Percentiles rank a stretch among this genome's conserved stretches.
Evolutionary conservation across 1,140 invertebrate species (phyloP).

Genomic region (Lordiphosa mommai): DNA sequence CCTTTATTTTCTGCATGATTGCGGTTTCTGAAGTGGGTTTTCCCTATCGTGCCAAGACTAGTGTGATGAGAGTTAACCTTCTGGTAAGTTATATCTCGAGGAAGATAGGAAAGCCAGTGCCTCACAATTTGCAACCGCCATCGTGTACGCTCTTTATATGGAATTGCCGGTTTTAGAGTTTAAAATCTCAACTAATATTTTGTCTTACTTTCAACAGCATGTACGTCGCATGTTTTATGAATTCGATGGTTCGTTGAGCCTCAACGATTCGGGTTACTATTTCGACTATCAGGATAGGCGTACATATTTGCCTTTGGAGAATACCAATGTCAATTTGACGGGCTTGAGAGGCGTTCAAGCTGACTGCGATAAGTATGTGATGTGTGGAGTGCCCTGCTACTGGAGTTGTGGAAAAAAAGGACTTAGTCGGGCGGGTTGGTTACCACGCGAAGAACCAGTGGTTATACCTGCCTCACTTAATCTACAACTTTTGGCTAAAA

Average conservation of each 20-base stretch:
- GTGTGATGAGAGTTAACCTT: constrained; percentile 85
- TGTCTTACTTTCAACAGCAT: constrained; percentile 79
- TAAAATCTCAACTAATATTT: background rate
- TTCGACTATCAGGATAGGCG: constrained; percentile 86
- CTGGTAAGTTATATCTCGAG: too few species aligned
- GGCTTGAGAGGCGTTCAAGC: constrained; percentile 82
- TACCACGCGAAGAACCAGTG: constrained; percentile 27
- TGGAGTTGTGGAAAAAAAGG: constrained; percentile 26
- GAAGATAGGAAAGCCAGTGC: too few species aligned
- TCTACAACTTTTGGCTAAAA: constrained; percentile 19
- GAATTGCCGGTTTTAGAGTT: too few species aligned
- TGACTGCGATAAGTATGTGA: constrained; percentile 84
- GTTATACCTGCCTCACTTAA: constrained; percentile 7
- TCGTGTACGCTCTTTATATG: too few species aligned
- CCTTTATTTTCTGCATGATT: constrained; percentile 67
- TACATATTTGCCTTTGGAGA: constrained; percentile 82
- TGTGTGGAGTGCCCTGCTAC: constrained; percentile 85
- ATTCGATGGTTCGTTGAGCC: constrained; percentile 79
- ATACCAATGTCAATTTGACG: constrained; percentile 60
- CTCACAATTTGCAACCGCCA: too few species aligned
- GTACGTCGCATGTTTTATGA: constrained; percentile 83
- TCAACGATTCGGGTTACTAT: constrained; percentile 85
- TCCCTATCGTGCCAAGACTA: constrained; percentile 86
- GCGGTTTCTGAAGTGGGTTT: constrained; percentile 85
- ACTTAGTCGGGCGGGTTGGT: constrained; percentile 24